Percentiles rank a stretch among this genome's conserved stretches.
phyloP scores from a whole-genome alignment of 1,140 invertebrate species.

The Aphaenogaster ashmeadi region DNA sequence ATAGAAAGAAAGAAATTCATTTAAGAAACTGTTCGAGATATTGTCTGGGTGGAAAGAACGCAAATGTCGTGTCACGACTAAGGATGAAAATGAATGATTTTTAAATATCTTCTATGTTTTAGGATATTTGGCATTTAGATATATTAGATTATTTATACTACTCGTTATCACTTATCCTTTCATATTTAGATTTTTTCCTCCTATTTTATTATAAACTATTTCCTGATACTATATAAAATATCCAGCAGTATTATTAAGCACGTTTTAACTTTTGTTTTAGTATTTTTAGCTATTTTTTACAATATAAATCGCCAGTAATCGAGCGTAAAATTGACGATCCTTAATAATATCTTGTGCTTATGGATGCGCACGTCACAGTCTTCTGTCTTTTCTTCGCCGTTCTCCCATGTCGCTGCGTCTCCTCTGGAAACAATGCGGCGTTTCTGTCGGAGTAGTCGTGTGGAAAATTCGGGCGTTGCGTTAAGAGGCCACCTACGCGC shows the following conservation, averaged over 20 bases:
- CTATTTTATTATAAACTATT: no score
- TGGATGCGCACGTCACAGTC: background rate
- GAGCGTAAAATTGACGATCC: background rate
- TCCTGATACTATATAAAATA: background rate
- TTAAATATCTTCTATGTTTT: background rate
- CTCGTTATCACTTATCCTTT: background rate
- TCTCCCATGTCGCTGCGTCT: slow-evolving; percentile 25
- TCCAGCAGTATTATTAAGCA: background rate
- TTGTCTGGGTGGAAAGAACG: no score
- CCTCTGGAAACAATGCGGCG: slow-evolving; percentile 75
- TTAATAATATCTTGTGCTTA: slow-evolving; percentile 45
- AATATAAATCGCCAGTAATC: background rate
- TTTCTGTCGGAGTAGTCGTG: slow-evolving; percentile 70
- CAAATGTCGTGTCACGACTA: no score
- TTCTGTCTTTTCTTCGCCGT: background rate
- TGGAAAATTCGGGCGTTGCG: slow-evolving; percentile 78
- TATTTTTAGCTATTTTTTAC: background rate
- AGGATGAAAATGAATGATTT: background rate
- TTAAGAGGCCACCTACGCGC: slow-evolving; percentile 73
- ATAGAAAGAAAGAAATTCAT: no score
- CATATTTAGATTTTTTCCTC: background rate
- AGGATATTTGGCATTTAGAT: background rate
- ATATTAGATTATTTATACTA: background rate
- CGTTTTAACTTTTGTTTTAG: background rate
- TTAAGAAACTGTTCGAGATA: no score